These are phyloP conservation scores for Mycalesis mineus DNA, from an alignment of 2,888 invertebrate species.

Conservation along the genomic window DNA sequence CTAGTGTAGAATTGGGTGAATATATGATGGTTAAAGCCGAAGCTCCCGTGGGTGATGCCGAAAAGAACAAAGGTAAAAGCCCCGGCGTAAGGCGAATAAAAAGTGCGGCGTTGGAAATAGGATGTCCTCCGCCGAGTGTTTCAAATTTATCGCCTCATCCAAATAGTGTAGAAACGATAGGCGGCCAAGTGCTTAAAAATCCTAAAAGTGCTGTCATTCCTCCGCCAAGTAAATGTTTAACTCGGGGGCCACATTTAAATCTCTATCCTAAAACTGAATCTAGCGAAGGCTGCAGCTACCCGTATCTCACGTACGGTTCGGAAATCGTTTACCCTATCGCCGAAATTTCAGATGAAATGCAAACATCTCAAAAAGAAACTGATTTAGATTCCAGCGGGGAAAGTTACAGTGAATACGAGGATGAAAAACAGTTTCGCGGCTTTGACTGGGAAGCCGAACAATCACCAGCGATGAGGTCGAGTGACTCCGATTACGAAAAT, in stretches of 20 bases:
- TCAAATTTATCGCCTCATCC: slow-evolving; percentile 88
- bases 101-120: slow-evolving; percentile 84
- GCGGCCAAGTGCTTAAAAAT: slow-evolving; percentile 82
- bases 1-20: slow-evolving; percentile 72
- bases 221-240: slow-evolving; percentile 83
- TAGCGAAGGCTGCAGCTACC: slow-evolving; percentile 86
- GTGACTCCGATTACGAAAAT: slow-evolving; percentile 83
- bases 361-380: slow-evolving; percentile 81
- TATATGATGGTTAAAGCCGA: slow-evolving; percentile 75
- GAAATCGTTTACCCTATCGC: slow-evolving; percentile 91
- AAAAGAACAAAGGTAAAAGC: slow-evolving; percentile 76
- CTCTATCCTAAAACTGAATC: slow-evolving; percentile 81
- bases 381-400: slow-evolving; percentile 79
- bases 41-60: slow-evolving; percentile 65
- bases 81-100: slow-evolving; percentile 82
- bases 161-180: slow-evolving; percentile 88
- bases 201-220: slow-evolving; percentile 81
- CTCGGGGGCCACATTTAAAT: slow-evolving; percentile 84
- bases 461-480: slow-evolving; percentile 66
- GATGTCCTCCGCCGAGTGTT: slow-evolving; percentile 82
- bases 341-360: slow-evolving; percentile 89
- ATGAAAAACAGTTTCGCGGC: slow-evolving; percentile 75
- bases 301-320: slow-evolving; percentile 82
- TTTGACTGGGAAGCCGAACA: slow-evolving; percentile 74
- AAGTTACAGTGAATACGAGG: slow-evolving; percentile 81